Evolutionary conservation across 2,797 vertebrate genomes (phyloP).

Genomic region (Rallus crepitans): DNA sequence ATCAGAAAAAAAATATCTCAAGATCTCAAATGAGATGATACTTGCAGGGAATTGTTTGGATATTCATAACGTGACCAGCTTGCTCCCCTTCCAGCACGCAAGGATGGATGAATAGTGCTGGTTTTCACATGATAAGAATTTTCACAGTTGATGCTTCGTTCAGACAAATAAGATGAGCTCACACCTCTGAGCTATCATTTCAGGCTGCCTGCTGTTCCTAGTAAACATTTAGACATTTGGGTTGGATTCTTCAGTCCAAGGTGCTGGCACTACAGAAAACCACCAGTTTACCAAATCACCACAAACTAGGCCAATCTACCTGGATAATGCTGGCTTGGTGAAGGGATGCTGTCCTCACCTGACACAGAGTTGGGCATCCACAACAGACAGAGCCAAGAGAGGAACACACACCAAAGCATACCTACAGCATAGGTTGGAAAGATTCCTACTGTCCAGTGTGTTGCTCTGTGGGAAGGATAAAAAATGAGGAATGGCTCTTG

Average conservation of each 20-base stretch:
- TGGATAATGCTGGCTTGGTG: not conserved
- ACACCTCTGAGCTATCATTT: not conserved
- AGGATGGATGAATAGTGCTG: not conserved
- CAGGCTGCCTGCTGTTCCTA: not conserved
- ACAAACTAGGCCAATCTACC: not conserved
- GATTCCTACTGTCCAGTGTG: not conserved
- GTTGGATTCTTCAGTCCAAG: not conserved
- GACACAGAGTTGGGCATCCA: not conserved
- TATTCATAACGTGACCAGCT: not conserved
- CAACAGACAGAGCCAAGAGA: not conserved
- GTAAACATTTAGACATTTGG: not conserved
- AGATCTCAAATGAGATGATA: not conserved
- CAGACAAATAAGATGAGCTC: not conserved
- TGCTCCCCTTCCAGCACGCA: not conserved
- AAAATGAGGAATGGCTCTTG: not conserved
- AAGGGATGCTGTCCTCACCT: not conserved
- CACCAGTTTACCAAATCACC: not conserved
- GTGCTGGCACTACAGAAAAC: not conserved
- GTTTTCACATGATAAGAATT: not conserved
- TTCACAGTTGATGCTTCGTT: not conserved
- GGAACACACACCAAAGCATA: not conserved
- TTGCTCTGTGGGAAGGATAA: not conserved
- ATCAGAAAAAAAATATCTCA: not conserved
- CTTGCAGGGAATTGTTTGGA: not conserved
- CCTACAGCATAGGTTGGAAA: not conserved